Evolutionary conservation across 2,113 vertebrate species (phyloP).

Genomic region (Melanotaenia duboulayi): DNA sequence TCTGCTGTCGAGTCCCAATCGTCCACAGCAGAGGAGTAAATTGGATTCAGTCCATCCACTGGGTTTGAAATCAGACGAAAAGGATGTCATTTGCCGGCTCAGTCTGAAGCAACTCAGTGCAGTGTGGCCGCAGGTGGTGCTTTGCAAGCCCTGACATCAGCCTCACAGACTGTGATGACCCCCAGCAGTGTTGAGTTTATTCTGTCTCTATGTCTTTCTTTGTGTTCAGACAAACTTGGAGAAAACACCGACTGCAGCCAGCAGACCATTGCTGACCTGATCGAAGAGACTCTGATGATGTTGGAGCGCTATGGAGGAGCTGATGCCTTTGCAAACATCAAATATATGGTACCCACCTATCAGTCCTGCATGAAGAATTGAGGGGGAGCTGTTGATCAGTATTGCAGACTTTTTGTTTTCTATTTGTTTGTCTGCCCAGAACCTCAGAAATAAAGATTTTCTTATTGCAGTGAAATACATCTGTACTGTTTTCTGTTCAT

Average conservation of each 20-base stretch:
- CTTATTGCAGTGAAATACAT: background rate
- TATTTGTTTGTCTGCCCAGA: background rate
- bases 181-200: slow-evolving; percentile 1
- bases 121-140: slow-evolving; percentile 53
- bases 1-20: slow-evolving; percentile 39
- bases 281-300: slow-evolving; percentile 92
- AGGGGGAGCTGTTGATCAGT: slow-evolving; percentile 59
- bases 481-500: slow-evolving; percentile 1
- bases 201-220: slow-evolving; percentile 29
- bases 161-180: slow-evolving; percentile 12
- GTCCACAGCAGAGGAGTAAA: slow-evolving; percentile 45
- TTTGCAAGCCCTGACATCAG: slow-evolving; percentile 38
- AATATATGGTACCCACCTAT: slow-evolving; percentile 97
- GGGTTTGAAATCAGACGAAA: slow-evolving; percentile 68
- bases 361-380: slow-evolving; percentile 88
- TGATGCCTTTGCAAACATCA: slow-evolving; percentile 94
- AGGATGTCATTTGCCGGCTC: slow-evolving; percentile 47
- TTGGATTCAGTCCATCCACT: slow-evolving; percentile 54
- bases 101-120: slow-evolving; percentile 18
- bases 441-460: background rate
- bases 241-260: slow-evolving; percentile 93
- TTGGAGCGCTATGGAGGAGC: slow-evolving; percentile 84
- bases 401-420: slow-evolving; percentile 9
- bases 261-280: slow-evolving; percentile 91
- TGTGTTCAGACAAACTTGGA: slow-evolving; percentile 87